Evolutionary conservation across 2,888 invertebrate genomes (phyloP).

Genomic region (Zygothrica quintamaculata): DNA sequence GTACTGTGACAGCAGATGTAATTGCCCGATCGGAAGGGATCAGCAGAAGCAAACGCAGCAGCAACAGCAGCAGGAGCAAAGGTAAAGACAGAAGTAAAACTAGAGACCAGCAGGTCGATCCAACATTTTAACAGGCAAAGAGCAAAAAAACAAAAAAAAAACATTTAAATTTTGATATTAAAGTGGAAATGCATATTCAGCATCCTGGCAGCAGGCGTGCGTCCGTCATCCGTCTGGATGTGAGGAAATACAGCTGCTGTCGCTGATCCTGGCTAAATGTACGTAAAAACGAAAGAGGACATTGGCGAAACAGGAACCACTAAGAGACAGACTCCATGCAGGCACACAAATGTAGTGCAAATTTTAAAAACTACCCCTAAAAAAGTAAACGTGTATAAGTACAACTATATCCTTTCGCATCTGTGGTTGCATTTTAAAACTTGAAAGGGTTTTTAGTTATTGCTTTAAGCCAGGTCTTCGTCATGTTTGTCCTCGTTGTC

Average conservation of each 20-base stretch:
- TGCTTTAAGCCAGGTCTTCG: constrained; percentile 15
- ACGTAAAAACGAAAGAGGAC: constrained; percentile 40
- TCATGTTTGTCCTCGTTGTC: constrained; percentile 18
- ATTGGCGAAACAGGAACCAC: constrained; percentile 53
- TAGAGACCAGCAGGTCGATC: constrained; percentile 10
- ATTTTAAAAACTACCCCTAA: constrained; percentile 49
- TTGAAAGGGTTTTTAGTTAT: constrained; percentile 58
- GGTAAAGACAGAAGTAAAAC: constrained; percentile 1
- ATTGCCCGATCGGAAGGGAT: constrained; percentile 71
- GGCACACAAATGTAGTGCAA: constrained; percentile 40
- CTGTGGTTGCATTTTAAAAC: constrained; percentile 67
- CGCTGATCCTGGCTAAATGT: constrained; percentile 48
- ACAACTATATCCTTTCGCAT: constrained; percentile 51
- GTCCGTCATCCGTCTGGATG: constrained; percentile 49
- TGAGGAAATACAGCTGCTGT: constrained; percentile 72
- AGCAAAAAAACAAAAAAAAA: constrained; percentile 56
- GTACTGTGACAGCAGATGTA: constrained; percentile 69
- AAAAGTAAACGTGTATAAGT: constrained; percentile 31
- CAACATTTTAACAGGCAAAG: constrained; percentile 23
- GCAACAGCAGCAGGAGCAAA: constrained; percentile 1
- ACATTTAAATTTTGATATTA: constrained; percentile 80
- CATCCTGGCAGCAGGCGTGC: constrained; percentile 78
- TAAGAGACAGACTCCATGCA: neutral
- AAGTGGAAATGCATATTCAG: constrained; percentile 81
- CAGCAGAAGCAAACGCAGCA: constrained; percentile 17